Percentiles rank a stretch among this genome's conserved stretches.
Evolutionary conservation across 2,113 vertebrate species (phyloP).

Genomic region (Riparia riparia): DNA sequence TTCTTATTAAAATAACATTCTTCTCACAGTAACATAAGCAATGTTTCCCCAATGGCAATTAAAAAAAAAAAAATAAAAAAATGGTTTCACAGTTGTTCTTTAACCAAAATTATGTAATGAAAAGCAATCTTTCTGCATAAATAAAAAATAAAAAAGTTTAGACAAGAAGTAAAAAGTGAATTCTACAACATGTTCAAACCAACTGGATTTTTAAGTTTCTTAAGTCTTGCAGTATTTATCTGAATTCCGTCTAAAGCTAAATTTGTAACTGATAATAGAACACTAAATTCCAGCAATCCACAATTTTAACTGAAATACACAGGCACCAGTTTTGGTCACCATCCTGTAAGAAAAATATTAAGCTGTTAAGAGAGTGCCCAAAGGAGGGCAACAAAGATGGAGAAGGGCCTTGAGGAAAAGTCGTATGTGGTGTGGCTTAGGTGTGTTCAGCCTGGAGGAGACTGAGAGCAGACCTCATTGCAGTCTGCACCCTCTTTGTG

Average conservation of each 20-base stretch:
- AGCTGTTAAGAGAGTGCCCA: neutral
- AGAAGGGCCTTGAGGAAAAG: neutral
- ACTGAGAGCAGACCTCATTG: rapidly evolving
- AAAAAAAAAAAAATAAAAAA: neutral
- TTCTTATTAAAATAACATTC: neutral
- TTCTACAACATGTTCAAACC: neutral
- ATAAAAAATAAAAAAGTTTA: neutral
- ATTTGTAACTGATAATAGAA: neutral
- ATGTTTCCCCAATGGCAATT: neutral
- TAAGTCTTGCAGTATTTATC: neutral
- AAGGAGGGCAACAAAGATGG: neutral
- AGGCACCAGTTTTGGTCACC: neutral
- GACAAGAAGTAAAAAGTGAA: neutral
- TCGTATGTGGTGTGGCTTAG: rapidly evolving
- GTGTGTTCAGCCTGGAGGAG: neutral
- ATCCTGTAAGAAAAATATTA: neutral
- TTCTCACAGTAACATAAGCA: neutral
- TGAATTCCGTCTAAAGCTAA: neutral
- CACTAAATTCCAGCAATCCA: neutral
- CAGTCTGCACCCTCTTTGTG: neutral
- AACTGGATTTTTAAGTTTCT: neutral
- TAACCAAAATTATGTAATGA: neutral
- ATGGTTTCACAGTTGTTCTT: neutral
- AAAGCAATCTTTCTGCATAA: neutral
- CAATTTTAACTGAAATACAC: neutral